Conservation (phyloP, 2,113 vertebrate species). For the Mola mola region DNA sequence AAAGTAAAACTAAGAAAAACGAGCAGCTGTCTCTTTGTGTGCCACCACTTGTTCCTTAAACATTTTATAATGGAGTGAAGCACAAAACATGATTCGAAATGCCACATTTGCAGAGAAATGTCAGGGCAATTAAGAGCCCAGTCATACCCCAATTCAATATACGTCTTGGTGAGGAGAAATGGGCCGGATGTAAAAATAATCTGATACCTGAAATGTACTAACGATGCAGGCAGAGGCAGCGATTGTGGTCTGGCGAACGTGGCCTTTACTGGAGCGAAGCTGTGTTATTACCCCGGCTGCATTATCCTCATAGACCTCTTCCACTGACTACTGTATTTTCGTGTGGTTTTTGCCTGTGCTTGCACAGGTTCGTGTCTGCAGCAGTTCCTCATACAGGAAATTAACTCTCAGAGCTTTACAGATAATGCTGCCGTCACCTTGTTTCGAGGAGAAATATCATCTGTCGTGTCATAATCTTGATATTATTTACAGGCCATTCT, state of each 20-base stretch:
- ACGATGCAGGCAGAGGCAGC: constrained; percentile 8
- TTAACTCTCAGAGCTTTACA: constrained; percentile 23
- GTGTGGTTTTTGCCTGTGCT: neutral
- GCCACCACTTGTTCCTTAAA: constrained; percentile 9
- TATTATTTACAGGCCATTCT: too few species aligned
- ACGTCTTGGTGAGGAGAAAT: constrained; percentile 22
- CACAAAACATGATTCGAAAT: neutral
- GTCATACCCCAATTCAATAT: neutral
- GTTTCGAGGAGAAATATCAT: too few species aligned
- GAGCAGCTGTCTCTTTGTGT: constrained; percentile 9
- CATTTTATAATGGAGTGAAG: neutral
- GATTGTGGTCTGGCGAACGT: constrained; percentile 1
- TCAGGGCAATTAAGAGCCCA: constrained; percentile 13
- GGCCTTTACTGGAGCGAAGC: constrained; percentile 7
- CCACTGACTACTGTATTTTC: constrained; percentile 4
- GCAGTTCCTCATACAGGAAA: constrained; percentile 39
- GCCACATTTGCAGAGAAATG: too few species aligned
- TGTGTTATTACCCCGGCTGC: constrained; percentile 29
- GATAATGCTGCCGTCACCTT: too few species aligned
- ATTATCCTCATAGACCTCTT: constrained; percentile 6
- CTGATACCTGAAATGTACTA: constrained; percentile 36
- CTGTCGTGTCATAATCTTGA: too few species aligned
- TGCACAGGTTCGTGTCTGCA: constrained; percentile 4
- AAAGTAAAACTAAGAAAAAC: neutral
- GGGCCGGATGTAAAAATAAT: constrained; percentile 26